Base-by-base conservation (phyloP, 2,888 invertebrate genomes). In the Ellobium chinense region DNA sequence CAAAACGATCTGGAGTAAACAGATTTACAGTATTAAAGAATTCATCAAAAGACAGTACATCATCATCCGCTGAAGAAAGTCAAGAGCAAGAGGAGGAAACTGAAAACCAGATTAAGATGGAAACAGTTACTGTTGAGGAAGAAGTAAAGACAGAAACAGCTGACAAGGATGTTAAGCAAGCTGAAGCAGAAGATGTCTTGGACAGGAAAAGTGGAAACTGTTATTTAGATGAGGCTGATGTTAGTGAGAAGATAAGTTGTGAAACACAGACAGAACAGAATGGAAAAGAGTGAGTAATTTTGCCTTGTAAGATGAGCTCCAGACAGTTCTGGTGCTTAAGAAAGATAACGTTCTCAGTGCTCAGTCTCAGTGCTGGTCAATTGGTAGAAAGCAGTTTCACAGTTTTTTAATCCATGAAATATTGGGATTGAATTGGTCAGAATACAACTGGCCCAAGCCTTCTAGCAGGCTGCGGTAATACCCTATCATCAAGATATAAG, bases 281-380 rank as follows among this genome's bases (percentile, higher is more conserved):
- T 34, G 78, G 63, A 29, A 78, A 78, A 63, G 78, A 70, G 78
- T 78, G 29, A 69, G 78, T 78, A 27, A 24, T 60, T 73, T 36
- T 3, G n/a, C n/a, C n/a, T n/a, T n/a, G n/a, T n/a, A n/a, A n/a
- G n/a, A n/a, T n/a, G n/a, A n/a, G n/a, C n/a, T n/a, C n/a, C n/a
- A n/a, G n/a, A n/a, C n/a, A n/a, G n/a, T n/a, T n/a, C n/a, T n/a
- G n/a, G n/a, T n/a, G n/a, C n/a, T n/a, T n/a, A n/a, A n/a, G n/a
- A n/a, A n/a, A n/a, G n/a, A n/a, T n/a, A n/a, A n/a, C n/a, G n/a
- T n/a, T n/a, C n/a, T n/a, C n/a, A n/a, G n/a, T n/a, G n/a, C n/a
- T n/a, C n/a, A n/a, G n/a, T n/a, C n/a, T n/a, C n/a, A n/a, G n/a
- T n/a, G n/a, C n/a, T n/a, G n/a, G n/a, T n/a, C n/a, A n/a, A n/a